Conservation (phyloP, 2,797 vertebrate species). For the Hylomyscus alleni region DNA sequence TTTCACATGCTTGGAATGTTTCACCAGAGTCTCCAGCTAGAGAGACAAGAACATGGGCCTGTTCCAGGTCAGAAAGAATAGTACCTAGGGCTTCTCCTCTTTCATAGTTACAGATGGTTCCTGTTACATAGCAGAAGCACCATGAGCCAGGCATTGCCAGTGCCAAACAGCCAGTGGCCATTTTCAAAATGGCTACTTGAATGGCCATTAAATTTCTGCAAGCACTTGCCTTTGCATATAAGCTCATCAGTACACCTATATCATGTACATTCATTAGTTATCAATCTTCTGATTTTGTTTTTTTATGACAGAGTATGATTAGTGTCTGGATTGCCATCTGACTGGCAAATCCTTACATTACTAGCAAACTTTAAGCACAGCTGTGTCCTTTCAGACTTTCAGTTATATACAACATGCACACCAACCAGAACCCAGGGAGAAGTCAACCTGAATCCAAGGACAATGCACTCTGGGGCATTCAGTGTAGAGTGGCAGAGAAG, state of each 20-base stretch:
- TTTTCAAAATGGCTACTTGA: background rate
- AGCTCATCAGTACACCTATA: conserved; percentile 17
- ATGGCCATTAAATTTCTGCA: conserved; percentile 50
- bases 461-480: background rate
- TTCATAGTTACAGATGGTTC: conserved; percentile 30
- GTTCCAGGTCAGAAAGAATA: background rate
- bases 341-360: background rate
- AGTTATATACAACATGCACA: background rate
- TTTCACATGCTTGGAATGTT: background rate
- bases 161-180: conserved; percentile 34
- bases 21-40: background rate
- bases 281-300: conserved; percentile 10
- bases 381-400: background rate
- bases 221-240: conserved; percentile 4
- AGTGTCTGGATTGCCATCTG: background rate
- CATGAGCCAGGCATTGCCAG: background rate
- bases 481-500: background rate
- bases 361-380: background rate
- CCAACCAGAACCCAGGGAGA: background rate
- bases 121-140: conserved; percentile 48
- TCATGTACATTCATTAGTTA: background rate
- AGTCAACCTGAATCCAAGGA: background rate
- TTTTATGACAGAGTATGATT: conserved; percentile 16
- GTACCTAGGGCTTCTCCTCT: background rate
- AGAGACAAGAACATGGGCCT: conserved; percentile 27